phyloP scores from a whole-genome alignment of 2,797 vertebrate genomes.

The Tenualosa thibaudeaui region DNA sequence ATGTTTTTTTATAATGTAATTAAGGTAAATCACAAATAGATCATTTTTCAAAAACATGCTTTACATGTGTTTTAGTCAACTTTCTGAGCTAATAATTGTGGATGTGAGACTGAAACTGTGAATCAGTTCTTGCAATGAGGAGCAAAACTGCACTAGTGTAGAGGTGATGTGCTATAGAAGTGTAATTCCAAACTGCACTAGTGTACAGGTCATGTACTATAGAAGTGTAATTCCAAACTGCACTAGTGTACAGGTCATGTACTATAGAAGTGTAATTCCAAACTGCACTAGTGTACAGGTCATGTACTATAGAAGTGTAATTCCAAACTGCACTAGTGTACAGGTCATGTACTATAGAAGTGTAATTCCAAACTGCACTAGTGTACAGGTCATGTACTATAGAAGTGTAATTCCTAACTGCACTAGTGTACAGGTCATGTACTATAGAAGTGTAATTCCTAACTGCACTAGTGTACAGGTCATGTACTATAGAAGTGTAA shows the following conservation, averaged over 20 bases:
- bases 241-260: neutral
- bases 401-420: neutral
- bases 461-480: neutral
- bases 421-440: neutral
- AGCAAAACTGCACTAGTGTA: neutral
- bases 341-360: neutral
- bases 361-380: neutral
- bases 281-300: neutral
- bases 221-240: neutral
- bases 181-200: neutral
- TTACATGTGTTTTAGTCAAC: too few species aligned
- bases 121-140: neutral
- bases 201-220: neutral
- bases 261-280: neutral
- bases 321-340: neutral
- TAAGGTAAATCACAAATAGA: too few species aligned
- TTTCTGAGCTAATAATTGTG: too few species aligned
- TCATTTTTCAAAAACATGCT: too few species aligned
- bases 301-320: neutral
- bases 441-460: neutral
- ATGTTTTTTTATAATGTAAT: too few species aligned
- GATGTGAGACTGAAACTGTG: neutral
- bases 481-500: neutral
- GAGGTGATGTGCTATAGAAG: neutral
- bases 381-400: neutral